phyloP scores from a whole-genome alignment of 1,140 invertebrate species.

The Apis mellifera region Amel_HAv3.1 CM009935.2:9257001-9257500 shows the following conservation, averaged over 20 bases:
- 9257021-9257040: constrained; percentile 28
- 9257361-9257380: constrained; percentile 5
- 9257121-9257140: constrained; percentile 30
- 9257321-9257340: not conserved
- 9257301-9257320: constrained; percentile 27
- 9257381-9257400: not conserved
- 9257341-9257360: not conserved
- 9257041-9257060: not conserved
- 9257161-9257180: constrained; percentile 28
- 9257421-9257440: not conserved
- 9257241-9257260: not conserved
- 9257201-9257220: constrained; percentile 31
- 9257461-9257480: too few relatives aligned
- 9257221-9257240: too few relatives aligned
- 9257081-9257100: constrained; percentile 24
- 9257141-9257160: not conserved
- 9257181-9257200: constrained; percentile 35
- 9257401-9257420: not conserved
- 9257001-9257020: not conserved
- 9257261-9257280: not conserved
- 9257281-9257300: constrained; percentile 16
- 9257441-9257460: too few relatives aligned
- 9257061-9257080: constrained; percentile 30
- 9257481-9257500: too few relatives aligned
- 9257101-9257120: constrained; percentile 49